These are phyloP conservation scores for Chiloscyllium punctatum DNA, from an alignment of 2,797 vertebrate species.

Conservation along the genomic window DNA sequence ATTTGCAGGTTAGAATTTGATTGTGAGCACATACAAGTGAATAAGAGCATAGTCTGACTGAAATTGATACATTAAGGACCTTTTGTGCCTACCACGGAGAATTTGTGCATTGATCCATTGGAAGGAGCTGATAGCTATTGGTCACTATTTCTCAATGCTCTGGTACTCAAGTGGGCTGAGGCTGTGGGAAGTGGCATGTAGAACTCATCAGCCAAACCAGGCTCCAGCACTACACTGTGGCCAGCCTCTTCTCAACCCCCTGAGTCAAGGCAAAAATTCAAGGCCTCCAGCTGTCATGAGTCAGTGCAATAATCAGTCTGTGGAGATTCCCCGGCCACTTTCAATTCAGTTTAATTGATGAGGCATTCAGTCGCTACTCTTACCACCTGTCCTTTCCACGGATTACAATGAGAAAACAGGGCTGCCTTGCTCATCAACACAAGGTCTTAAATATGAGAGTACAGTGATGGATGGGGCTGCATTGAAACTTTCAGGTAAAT, in stretches of 20 bases:
- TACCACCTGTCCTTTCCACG: not conserved
- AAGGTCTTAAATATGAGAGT: not conserved
- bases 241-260: not conserved
- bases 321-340: not conserved
- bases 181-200: not conserved
- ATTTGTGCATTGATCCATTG: not conserved
- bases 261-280: not conserved
- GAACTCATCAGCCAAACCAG: not conserved
- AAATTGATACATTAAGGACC: not conserved
- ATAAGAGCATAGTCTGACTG: not conserved
- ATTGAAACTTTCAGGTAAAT: not conserved
- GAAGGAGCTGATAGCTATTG: not conserved
- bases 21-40: not conserved
- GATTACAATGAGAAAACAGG: not conserved
- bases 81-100: not conserved
- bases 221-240: not conserved
- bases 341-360: not conserved
- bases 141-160: not conserved
- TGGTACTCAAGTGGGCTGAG: not conserved
- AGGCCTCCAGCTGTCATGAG: not conserved
- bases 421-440: not conserved
- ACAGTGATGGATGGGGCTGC: not conserved
- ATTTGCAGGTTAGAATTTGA: not conserved
- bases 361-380: not conserved
- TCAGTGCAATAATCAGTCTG: not conserved